phyloP scores from a whole-genome alignment of 2,888 invertebrate species.

The Tachystola acroxantha region DNA sequence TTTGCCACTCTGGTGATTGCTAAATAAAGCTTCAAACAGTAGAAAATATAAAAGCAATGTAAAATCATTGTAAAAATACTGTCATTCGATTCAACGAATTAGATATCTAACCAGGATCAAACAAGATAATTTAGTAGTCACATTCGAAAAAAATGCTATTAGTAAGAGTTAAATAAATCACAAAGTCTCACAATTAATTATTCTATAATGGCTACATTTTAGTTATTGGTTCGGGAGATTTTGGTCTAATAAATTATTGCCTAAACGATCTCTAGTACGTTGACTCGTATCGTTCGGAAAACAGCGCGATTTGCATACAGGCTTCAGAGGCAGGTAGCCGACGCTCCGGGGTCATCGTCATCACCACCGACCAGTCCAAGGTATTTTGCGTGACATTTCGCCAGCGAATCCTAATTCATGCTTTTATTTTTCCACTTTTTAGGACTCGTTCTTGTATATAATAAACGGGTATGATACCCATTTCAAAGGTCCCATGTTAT shows the following conservation, averaged over 20 bases:
- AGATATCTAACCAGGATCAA: too few relatives aligned
- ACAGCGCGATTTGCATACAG: constrained; percentile 67
- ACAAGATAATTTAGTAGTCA: too few relatives aligned
- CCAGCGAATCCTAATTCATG: constrained; percentile 45
- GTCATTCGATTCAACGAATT: too few relatives aligned
- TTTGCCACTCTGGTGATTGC: too few relatives aligned
- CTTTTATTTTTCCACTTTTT: constrained; percentile 32
- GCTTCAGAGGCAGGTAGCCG: constrained; percentile 62
- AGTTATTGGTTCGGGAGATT: constrained; percentile 6
- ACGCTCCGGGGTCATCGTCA: constrained; percentile 63
- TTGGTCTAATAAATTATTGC: constrained; percentile 63
- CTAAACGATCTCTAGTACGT: constrained; percentile 50
- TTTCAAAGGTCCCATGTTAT: constrained; percentile 24
- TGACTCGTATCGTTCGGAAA: constrained; percentile 57
- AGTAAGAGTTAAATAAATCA: too few relatives aligned
- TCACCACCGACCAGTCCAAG: constrained; percentile 54
- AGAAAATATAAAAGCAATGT: too few relatives aligned
- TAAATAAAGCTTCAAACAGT: too few relatives aligned
- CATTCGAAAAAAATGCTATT: too few relatives aligned
- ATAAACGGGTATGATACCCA: constrained; percentile 6
- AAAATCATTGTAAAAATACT: too few relatives aligned
- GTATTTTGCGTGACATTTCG: constrained; percentile 62
- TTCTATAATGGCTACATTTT: not conserved
- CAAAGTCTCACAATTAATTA: not conserved
- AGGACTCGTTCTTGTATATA: constrained; percentile 9